Conservation (phyloP, 2,797 vertebrate genomes). For the Periparus ater region DNA sequence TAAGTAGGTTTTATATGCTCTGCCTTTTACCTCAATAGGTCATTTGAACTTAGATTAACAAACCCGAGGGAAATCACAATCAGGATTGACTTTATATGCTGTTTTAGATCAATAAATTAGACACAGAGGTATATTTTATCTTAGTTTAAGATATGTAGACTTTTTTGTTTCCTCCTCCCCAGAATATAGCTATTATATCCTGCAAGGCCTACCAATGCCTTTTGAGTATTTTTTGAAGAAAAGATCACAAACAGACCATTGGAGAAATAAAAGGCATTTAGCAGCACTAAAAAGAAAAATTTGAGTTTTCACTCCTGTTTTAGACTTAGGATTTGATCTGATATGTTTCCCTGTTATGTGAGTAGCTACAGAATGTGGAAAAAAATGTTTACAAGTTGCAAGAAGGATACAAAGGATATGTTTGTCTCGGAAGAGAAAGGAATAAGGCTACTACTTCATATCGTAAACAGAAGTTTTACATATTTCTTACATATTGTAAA, state of each 20-base stretch:
- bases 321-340: background rate
- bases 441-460: background rate
- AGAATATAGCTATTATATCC: background rate
- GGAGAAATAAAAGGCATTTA: background rate
- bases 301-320: background rate
- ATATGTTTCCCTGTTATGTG: background rate
- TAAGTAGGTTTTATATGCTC: background rate
- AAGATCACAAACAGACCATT: background rate
- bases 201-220: background rate
- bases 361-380: background rate
- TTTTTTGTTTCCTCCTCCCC: background rate
- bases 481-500: constrained; percentile 9
- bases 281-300: background rate
- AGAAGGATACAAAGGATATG: background rate
- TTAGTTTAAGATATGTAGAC: background rate
- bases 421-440: background rate
- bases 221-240: constrained; percentile 14
- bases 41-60: background rate
- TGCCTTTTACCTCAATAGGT: background rate
- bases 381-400: background rate
- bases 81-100: background rate
- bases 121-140: background rate
- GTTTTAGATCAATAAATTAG: constrained; percentile 14
- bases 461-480: background rate
- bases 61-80: background rate